Percentiles rank a stretch among this genome's conserved stretches.
These are phyloP conservation scores for Parasteatoda tepidariorum DNA, from an alignment of 1,140 invertebrate species.

Conservation along the genomic window DNA sequence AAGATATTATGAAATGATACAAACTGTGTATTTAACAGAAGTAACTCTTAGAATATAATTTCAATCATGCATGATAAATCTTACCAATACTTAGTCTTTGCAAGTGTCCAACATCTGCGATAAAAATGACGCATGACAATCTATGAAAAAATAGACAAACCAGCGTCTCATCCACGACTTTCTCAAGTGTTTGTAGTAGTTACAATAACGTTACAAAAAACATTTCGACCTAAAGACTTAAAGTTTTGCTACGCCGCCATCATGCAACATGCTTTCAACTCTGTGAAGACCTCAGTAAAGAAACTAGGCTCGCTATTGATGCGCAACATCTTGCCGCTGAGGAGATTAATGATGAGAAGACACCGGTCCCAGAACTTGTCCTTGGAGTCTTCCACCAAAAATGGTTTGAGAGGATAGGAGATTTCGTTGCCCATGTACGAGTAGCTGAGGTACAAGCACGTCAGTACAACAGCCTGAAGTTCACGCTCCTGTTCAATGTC, in stretches of 20 bases:
- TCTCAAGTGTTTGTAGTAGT: too few species aligned
- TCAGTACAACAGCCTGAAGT: constrained; percentile 94
- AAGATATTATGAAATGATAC: too few species aligned
- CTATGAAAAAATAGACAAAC: background rate
- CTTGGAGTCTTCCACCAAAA: constrained; percentile 91
- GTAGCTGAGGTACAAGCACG: constrained; percentile 98
- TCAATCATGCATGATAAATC: too few species aligned
- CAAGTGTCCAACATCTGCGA: too few species aligned
- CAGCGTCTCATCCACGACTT: too few species aligned
- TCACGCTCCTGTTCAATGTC: constrained; percentile 88
- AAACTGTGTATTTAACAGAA: too few species aligned
- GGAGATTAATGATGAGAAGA: constrained; percentile 88
- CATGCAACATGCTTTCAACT: constrained; percentile 84
- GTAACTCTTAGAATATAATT: too few species aligned
- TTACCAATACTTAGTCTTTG: background rate
- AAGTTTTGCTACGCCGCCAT: constrained; percentile 19
- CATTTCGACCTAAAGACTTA: too few species aligned
- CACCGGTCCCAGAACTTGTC: constrained; percentile 98
- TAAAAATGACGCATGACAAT: background rate
- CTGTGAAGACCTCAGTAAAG: constrained; percentile 98
- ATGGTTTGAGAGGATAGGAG: constrained; percentile 99
- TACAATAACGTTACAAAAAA: too few species aligned
- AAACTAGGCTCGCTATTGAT: constrained; percentile 98
- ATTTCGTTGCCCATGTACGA: constrained; percentile 97
- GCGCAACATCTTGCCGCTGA: constrained; percentile 94